Percentiles rank a stretch among this genome's conserved stretches.
These are phyloP conservation scores for Hipparchia semele DNA, from an alignment of 2,888 invertebrate genomes.

Conservation along the genomic window DNA sequence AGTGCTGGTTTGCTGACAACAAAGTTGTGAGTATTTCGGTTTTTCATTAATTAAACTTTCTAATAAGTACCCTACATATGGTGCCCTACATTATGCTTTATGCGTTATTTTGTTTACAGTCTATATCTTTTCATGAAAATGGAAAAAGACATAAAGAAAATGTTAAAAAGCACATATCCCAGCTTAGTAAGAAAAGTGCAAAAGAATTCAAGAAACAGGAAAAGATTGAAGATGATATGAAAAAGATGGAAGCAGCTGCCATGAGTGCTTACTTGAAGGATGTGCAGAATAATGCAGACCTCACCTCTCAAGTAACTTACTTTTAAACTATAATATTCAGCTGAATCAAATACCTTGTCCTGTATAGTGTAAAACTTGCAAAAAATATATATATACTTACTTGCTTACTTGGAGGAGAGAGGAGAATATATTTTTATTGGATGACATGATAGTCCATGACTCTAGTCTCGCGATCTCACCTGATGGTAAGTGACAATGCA, in stretches of 20 bases:
- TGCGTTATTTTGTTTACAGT: conserved; percentile 80
- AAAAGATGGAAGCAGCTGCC: conserved; percentile 95
- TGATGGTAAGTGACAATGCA: neutral
- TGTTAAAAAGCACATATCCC: conserved; percentile 92
- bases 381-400: too few relatives aligned
- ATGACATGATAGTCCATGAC: neutral
- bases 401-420: too few relatives aligned
- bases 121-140: conserved; percentile 96
- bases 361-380: neutral
- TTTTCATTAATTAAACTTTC: neutral
- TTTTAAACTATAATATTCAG: neutral
- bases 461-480: neutral
- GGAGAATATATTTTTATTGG: neutral
- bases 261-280: conserved; percentile 94
- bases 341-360: neutral
- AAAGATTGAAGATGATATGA: conserved; percentile 90
- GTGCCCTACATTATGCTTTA: neutral
- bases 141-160: conserved; percentile 96
- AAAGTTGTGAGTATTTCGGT: conserved; percentile 87
- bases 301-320: conserved; percentile 79
- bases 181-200: conserved; percentile 92
- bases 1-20: conserved; percentile 99
- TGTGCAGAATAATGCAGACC: conserved; percentile 86
- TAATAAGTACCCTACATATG: neutral
- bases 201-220: conserved; percentile 90